Percentiles rank a stretch among this genome's conserved stretches.
phyloP scores from a whole-genome alignment of 2,888 invertebrate species.

The Mactromeris polynyma region DNA sequence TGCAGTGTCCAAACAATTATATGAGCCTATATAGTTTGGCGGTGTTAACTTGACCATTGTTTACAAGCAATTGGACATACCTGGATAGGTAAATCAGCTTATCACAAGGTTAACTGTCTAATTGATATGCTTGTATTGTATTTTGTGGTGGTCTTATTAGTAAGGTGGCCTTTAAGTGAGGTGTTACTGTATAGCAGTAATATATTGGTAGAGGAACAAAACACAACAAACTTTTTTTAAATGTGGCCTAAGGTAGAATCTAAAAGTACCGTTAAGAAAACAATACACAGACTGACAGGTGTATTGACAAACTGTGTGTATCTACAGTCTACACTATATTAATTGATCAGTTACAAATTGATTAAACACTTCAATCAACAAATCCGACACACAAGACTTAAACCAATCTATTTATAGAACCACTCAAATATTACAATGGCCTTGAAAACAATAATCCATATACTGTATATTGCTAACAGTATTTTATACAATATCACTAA shows the following conservation, averaged over 20 bases:
- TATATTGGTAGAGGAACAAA: no score
- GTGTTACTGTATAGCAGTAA: no score
- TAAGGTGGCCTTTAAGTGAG: no score
- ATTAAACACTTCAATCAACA: conserved; percentile 11
- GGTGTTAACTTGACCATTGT: no score
- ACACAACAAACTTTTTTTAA: not conserved
- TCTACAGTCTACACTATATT: not conserved
- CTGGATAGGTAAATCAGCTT: no score
- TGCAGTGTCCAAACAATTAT: no score
- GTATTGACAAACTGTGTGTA: not conserved
- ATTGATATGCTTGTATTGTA: no score
- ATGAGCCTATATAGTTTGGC: no score
- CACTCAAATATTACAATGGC: not conserved
- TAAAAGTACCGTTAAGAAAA: not conserved
- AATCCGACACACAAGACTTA: not conserved
- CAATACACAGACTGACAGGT: not conserved
- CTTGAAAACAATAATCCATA: not conserved
- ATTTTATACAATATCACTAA: not conserved
- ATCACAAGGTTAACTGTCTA: no score
- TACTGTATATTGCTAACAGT: not conserved
- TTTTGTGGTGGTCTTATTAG: no score
- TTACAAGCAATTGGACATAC: no score
- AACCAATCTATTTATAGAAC: conserved; percentile 1
- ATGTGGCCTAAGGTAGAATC: not conserved
- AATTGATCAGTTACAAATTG: not conserved